phyloP scores from a whole-genome alignment of 2,797 vertebrate species.

The Anableps anableps region DNA sequence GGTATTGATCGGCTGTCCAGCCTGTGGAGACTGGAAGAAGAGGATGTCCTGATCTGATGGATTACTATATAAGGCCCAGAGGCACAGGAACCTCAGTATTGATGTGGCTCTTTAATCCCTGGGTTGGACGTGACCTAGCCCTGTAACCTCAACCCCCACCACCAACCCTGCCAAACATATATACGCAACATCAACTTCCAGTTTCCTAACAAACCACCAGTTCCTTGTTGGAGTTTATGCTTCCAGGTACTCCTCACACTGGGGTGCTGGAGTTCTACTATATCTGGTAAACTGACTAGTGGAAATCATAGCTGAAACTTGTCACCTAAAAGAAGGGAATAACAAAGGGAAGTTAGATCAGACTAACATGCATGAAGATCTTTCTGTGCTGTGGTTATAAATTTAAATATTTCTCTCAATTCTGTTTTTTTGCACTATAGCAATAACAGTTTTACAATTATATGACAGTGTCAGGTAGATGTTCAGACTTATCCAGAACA shows the following conservation, averaged over 20 bases:
- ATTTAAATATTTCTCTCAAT: neutral
- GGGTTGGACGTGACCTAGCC: constrained; percentile 82
- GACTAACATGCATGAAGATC: neutral
- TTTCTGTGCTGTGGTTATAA: neutral
- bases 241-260: constrained; percentile 34
- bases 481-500: neutral
- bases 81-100: constrained; percentile 80
- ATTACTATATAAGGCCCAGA: constrained; percentile 83
- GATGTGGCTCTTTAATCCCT: constrained; percentile 82
- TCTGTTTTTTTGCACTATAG: constrained; percentile 2
- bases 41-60: constrained; percentile 86
- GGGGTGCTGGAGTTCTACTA: constrained; percentile 38
- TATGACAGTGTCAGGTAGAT: neutral
- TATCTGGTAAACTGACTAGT: constrained; percentile 25
- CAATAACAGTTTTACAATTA: constrained; percentile 5
- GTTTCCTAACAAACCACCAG: constrained; percentile 15
- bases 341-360: constrained; percentile 18
- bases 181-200: neutral
- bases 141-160: constrained; percentile 58
- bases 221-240: constrained; percentile 50
- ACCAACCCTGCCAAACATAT: constrained; percentile 4
- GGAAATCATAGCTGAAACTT: constrained; percentile 36
- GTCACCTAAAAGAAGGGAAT: constrained; percentile 33
- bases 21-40: constrained; percentile 73
- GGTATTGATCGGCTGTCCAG: constrained; percentile 78